phyloP scores from a whole-genome alignment of 1,140 invertebrate species.

The Drosophila punjabiensis region DNA sequence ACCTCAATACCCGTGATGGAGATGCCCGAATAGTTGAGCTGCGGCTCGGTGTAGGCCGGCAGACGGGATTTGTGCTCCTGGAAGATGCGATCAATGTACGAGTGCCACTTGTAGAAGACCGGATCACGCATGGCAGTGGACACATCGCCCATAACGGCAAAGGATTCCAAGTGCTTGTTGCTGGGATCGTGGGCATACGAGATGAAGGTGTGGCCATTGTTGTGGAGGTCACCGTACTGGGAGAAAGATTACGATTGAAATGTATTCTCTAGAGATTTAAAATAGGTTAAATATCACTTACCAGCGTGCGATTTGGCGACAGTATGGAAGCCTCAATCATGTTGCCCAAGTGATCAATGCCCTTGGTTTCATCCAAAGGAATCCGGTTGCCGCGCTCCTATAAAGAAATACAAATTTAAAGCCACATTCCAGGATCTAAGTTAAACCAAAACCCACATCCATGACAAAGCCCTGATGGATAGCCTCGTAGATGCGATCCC shows the following conservation, averaged over 20 bases:
- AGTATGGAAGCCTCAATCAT: constrained; percentile 91
- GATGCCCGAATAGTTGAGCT: constrained; percentile 89
- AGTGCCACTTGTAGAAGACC: constrained; percentile 94
- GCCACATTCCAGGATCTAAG: rapidly evolving
- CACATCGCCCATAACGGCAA: constrained; percentile 90
- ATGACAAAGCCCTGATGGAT: constrained; percentile 89
- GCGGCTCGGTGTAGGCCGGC: constrained; percentile 87
- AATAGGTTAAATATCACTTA: constrained; percentile 74
- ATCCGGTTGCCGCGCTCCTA: constrained; percentile 86
- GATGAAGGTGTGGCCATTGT: constrained; percentile 89
- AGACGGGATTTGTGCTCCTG: constrained; percentile 91
- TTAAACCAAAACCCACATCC: constrained; percentile 85
- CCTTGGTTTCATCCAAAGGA: constrained; percentile 88
- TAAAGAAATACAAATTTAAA: not conserved
- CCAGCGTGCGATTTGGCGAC: constrained; percentile 89
- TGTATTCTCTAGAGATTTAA: too few species aligned
- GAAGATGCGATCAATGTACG: constrained; percentile 92
- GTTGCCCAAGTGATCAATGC: constrained; percentile 93
- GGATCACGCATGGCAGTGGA: constrained; percentile 93
- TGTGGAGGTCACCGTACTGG: constrained; percentile 91
- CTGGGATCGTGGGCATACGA: constrained; percentile 91
- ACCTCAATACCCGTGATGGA: constrained; percentile 87
- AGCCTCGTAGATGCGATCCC: constrained; percentile 90
- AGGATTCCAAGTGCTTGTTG: constrained; percentile 89
- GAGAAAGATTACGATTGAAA: not conserved